Conservation (phyloP, 2,797 vertebrate species). For the Alosa sapidissima region DNA sequence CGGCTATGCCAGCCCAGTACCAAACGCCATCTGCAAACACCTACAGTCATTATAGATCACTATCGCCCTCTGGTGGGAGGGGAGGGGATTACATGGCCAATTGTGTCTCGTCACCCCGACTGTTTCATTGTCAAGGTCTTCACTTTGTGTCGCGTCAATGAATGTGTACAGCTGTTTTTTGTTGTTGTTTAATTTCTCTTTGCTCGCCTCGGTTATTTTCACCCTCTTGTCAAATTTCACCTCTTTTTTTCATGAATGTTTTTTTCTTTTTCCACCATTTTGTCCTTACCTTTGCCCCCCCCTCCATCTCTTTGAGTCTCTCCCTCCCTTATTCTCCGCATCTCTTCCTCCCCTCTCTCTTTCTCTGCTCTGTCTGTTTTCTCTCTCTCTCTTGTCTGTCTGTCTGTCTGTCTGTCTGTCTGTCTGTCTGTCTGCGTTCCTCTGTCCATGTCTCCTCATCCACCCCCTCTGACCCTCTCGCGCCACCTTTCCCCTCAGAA, state of each 20-base stretch:
- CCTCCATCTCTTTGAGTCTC: not conserved
- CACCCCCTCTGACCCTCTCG: constrained; percentile 6
- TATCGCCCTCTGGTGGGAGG: not conserved
- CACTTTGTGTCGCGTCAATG: not conserved
- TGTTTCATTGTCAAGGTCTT: constrained; percentile 1
- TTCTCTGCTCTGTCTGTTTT: not conserved
- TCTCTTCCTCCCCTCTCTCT: not conserved
- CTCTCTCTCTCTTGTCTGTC: constrained; percentile 32
- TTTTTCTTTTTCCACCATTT: not conserved
- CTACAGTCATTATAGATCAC: not conserved
- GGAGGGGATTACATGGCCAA: not conserved
- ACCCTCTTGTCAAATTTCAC: not conserved
- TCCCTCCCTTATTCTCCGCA: not conserved
- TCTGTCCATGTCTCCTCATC: constrained; percentile 43
- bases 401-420: constrained; percentile 44
- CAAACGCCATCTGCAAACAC: not conserved
- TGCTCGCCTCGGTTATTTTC: not conserved
- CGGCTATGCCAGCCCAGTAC: not conserved
- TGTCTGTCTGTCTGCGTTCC: constrained; percentile 37
- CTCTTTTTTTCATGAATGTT: not conserved
- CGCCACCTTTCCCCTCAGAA: constrained; percentile 76
- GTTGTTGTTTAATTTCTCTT: not conserved
- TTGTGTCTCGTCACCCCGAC: not conserved
- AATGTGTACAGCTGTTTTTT: not conserved
- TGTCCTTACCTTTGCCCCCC: not conserved